Conservation (phyloP, 2,888 invertebrate genomes). For the Dorcus hopei region DNA sequence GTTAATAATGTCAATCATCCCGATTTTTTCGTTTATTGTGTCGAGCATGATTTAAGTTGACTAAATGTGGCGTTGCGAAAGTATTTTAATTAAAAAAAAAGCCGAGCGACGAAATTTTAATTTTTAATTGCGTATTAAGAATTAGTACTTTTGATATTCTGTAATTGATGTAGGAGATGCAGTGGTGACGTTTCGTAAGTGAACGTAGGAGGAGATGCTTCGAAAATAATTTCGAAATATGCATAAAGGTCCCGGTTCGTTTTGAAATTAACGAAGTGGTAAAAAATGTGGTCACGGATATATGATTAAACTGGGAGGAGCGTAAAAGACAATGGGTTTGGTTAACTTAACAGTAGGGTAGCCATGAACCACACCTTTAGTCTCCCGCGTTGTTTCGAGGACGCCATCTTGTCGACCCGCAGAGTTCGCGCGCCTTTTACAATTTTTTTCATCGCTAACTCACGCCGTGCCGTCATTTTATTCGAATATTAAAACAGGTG, state of each 20-base stretch:
- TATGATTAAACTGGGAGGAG: conserved; percentile 35
- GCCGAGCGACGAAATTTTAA: too few species aligned
- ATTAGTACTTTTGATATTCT: too few species aligned
- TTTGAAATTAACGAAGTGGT: conserved; percentile 7
- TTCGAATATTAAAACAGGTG: conserved; percentile 18
- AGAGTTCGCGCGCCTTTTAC: conserved; percentile 28
- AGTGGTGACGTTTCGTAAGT: too few species aligned
- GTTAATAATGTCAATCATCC: too few species aligned
- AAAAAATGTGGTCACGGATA: conserved; percentile 15
- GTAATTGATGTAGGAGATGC: too few species aligned
- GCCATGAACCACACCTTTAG: conserved; percentile 34
- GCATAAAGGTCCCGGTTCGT: conserved; percentile 6
- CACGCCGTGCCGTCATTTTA: conserved; percentile 20
- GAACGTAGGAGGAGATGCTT: not conserved
- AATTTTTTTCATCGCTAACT: conserved; percentile 21
- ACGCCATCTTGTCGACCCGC: conserved; percentile 35
- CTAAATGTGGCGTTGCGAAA: too few species aligned
- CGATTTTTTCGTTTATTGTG: too few species aligned
- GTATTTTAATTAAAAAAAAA: too few species aligned
- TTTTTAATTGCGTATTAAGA: too few species aligned
- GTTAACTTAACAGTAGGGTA: conserved; percentile 33
- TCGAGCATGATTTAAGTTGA: too few species aligned
- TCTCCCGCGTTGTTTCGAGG: conserved; percentile 28
- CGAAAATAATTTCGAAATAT: not conserved
- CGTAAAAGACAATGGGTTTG: conserved; percentile 35